Conservation (phyloP, 1,140 invertebrate genomes). For the Formica selysi region DNA sequence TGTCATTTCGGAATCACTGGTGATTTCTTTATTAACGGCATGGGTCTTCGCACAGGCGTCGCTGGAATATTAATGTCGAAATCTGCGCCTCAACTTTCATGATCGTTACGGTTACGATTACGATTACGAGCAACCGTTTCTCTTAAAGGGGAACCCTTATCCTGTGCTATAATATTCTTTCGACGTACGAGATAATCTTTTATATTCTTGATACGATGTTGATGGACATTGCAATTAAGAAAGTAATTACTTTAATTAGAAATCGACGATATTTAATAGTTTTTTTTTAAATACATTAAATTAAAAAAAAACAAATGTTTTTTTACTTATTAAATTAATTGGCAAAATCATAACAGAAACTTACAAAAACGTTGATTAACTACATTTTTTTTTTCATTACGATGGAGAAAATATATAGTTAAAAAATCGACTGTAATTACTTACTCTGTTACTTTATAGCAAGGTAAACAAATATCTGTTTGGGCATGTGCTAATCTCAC, state of each 20-base stretch:
- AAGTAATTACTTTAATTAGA: conserved; percentile 13
- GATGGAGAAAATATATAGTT: neutral
- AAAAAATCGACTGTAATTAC: conserved; percentile 8
- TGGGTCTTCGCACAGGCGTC: conserved; percentile 32
- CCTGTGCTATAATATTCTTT: conserved; percentile 54
- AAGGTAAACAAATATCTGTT: conserved; percentile 76
- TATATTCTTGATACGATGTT: conserved; percentile 20
- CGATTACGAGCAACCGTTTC: conserved; percentile 67
- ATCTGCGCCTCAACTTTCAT: conserved; percentile 58
- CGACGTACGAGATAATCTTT: conserved; percentile 40
- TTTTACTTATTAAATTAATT: conserved; percentile 6
- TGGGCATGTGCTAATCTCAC: conserved; percentile 79
- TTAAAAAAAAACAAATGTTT: neutral
- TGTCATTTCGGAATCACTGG: conserved; percentile 62
- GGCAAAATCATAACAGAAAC: neutral
- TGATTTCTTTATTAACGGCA: conserved; percentile 74
- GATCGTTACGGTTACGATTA: conserved; percentile 74
- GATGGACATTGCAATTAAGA: conserved; percentile 13
- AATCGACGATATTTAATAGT: neutral
- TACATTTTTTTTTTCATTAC: neutral
- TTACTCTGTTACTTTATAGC: conserved; percentile 16
- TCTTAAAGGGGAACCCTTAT: conserved; percentile 69
- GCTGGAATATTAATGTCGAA: conserved; percentile 73
- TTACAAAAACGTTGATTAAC: neutral
- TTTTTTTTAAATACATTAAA: neutral